Conservation (phyloP, 1,140 invertebrate species). For the Riptortus pedestris region DNA sequence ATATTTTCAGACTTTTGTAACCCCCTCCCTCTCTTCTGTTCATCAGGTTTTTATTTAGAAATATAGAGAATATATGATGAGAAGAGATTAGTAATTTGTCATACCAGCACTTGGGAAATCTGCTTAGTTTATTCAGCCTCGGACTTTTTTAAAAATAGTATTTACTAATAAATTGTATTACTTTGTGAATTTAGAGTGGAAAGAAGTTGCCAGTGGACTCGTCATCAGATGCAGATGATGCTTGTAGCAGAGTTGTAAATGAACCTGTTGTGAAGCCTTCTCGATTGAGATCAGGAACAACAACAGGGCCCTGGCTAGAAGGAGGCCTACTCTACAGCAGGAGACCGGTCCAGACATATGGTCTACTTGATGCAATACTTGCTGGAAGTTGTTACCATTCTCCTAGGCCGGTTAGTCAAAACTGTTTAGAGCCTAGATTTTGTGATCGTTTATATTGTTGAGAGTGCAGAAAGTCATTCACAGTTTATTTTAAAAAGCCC, state of each 20-base stretch:
- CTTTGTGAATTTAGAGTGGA: constrained; percentile 17
- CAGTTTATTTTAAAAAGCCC: too few relatives aligned
- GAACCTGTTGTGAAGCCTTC: constrained; percentile 33
- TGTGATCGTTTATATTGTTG: too few relatives aligned
- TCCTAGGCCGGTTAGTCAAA: constrained; percentile 26
- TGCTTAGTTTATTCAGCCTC: too few relatives aligned
- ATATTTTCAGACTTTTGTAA: too few relatives aligned
- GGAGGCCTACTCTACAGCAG: not conserved
- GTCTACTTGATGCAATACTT: constrained; percentile 16
- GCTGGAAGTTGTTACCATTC: constrained; percentile 18
- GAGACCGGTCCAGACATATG: not conserved
- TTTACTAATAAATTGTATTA: constrained; percentile 56
- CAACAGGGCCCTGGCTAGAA: not conserved
- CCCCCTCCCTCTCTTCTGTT: too few relatives aligned
- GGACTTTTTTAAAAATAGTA: too few relatives aligned
- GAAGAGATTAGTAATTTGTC: too few relatives aligned
- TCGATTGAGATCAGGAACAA: not conserved
- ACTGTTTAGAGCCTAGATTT: constrained; percentile 10
- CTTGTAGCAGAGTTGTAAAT: constrained; percentile 21
- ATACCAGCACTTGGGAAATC: too few relatives aligned
- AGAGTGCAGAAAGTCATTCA: too few relatives aligned
- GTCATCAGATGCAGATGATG: not conserved
- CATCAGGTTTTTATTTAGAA: too few relatives aligned
- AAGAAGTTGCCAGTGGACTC: constrained; percentile 22
- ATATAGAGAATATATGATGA: too few relatives aligned